These are phyloP conservation scores for Ophion slaviceki DNA, from an alignment of 2,888 invertebrate genomes.

Conservation along the genomic window DNA sequence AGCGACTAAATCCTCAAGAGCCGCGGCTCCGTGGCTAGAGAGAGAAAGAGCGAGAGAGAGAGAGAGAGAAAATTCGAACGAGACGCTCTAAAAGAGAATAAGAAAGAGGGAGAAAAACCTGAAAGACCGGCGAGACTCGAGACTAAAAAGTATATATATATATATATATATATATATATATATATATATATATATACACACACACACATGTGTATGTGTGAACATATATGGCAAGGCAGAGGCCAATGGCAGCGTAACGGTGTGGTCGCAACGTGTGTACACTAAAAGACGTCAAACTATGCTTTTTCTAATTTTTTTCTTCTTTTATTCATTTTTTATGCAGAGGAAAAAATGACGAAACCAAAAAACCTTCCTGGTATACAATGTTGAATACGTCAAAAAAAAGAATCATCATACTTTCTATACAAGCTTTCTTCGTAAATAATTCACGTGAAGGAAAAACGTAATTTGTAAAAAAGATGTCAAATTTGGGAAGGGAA, in stretches of 20 bases:
- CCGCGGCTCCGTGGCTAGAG: constrained; percentile 8
- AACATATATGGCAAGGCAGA: constrained; percentile 6
- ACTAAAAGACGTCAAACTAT: constrained; percentile 27
- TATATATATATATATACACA: no score
- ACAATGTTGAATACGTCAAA: no score
- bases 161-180: background rate
- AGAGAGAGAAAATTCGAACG: constrained; percentile 24
- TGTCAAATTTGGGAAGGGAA: no score
- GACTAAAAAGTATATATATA: constrained; percentile 23
- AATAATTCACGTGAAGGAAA: no score
- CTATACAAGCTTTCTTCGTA: no score
- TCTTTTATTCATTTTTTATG: no score
- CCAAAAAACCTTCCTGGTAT: no score
- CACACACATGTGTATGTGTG: no score
- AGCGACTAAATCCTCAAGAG: constrained; percentile 61
- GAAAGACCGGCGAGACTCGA: constrained; percentile 63
- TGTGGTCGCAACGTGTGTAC: constrained; percentile 27
- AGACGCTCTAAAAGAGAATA: constrained; percentile 20
- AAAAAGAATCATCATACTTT: no score
- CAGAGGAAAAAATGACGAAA: no score
- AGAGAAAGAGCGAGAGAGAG: constrained; percentile 2
- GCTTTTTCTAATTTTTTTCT: background rate
- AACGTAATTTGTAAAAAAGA: no score
- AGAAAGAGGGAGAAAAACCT: constrained; percentile 63
- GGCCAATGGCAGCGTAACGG: constrained; percentile 55